Percentiles rank a stretch among this genome's conserved stretches.
phyloP scores from a whole-genome alignment of 2,888 invertebrate species.

The Lasioglossum figueresi region DNA sequence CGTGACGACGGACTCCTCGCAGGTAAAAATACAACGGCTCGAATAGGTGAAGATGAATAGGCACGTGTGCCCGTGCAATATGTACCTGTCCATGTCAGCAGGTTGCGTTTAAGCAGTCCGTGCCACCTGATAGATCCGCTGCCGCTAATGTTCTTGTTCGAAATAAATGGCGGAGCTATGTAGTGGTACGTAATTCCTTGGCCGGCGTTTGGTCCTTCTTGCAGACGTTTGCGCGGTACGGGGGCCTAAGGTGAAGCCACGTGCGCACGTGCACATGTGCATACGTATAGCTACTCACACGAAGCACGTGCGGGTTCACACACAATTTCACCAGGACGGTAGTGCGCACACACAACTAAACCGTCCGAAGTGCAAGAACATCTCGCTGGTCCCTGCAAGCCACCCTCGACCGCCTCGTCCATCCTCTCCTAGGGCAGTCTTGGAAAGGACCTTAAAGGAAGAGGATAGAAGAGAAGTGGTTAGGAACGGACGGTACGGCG shows the following conservation, averaged over 20 bases:
- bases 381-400: conserved; percentile 64
- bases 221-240: conserved; percentile 40
- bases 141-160: conserved; percentile 67
- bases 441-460: conserved; percentile 77
- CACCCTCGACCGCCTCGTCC: conserved; percentile 70
- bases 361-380: conserved; percentile 79
- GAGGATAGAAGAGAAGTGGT: conserved; percentile 72
- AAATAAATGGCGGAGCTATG: conserved; percentile 74
- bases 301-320: conserved; percentile 63
- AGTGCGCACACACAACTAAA: conserved; percentile 63
- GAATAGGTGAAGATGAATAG: neutral
- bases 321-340: conserved; percentile 64
- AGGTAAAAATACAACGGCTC: neutral
- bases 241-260: conserved; percentile 34
- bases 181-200: conserved; percentile 75
- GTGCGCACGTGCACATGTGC: conserved; percentile 49
- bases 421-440: conserved; percentile 69
- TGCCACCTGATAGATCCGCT: conserved; percentile 72
- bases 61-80: neutral
- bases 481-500: conserved; percentile 66
- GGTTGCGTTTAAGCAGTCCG: conserved; percentile 55
- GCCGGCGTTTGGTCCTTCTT: conserved; percentile 64
- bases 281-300: conserved; percentile 56
- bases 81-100: neutral
- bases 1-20: neutral